These are phyloP conservation scores for Panthera uncia DNA, from an alignment of 2,113 vertebrate genomes.

Conservation along the genomic window DNA sequence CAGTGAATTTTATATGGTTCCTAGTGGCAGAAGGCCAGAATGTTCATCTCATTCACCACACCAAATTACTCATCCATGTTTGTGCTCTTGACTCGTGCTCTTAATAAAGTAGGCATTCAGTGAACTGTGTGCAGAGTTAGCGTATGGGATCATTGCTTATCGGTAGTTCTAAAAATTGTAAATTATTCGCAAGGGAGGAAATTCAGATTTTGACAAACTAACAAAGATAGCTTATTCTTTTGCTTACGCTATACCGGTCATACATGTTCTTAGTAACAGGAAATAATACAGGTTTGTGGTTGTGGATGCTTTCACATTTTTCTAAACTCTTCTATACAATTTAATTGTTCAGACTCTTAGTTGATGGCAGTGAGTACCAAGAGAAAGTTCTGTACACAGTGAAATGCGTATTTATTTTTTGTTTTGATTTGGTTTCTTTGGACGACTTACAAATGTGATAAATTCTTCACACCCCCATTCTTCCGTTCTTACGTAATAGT, in stretches of 20 bases:
- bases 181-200: conserved; percentile 5
- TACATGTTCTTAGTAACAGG: neutral
- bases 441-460: neutral
- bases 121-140: neutral
- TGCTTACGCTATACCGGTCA: neutral
- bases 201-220: neutral
- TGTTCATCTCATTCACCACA: neutral
- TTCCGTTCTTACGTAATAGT: neutral
- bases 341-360: neutral
- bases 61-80: neutral
- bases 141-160: neutral
- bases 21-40: conserved; percentile 20
- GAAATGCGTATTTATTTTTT: neutral
- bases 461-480: neutral
- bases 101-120: neutral
- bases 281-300: neutral
- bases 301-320: neutral
- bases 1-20: neutral
- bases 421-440: conserved; percentile 13
- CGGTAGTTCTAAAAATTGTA: neutral
- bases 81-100: neutral
- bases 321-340: neutral
- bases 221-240: neutral
- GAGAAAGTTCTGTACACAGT: neutral
- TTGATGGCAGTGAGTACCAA: neutral